phyloP scores from a whole-genome alignment of 2,888 invertebrate species.

The Masnerella sp. region DNA sequence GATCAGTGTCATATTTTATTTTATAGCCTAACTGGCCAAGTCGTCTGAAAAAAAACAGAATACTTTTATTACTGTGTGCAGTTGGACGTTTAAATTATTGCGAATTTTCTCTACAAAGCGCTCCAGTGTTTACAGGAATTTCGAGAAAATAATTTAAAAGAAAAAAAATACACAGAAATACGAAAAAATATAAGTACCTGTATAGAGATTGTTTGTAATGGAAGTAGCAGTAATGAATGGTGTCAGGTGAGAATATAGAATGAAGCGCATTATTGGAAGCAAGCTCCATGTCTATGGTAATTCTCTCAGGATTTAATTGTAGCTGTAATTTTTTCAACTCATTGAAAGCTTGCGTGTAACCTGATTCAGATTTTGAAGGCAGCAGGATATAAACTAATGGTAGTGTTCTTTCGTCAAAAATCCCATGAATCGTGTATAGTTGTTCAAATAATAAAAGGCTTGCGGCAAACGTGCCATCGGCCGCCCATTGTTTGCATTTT shows the following conservation, averaged over 20 bases:
- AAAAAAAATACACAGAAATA: not conserved
- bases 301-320: not conserved
- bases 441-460: no score
- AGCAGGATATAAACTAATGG: slow-evolving; percentile 5
- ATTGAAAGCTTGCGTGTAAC: not conserved
- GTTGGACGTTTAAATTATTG: no score
- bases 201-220: slow-evolving; percentile 15
- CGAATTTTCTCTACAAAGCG: no score
- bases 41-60: not conserved
- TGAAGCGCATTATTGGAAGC: slow-evolving; percentile 5
- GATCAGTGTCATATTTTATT: not conserved
- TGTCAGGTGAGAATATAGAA: not conserved
- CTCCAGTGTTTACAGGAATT: no score
- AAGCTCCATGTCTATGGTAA: slow-evolving; percentile 9
- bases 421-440: not conserved
- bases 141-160: slow-evolving; percentile 3
- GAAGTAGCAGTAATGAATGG: slow-evolving; percentile 14
- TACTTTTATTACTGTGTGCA: no score
- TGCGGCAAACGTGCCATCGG: not conserved
- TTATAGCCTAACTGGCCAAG: not conserved
- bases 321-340: not conserved
- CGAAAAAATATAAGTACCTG: slow-evolving; percentile 2
- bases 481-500: not conserved
- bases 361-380: slow-evolving; percentile 1
- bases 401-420: not conserved